A percentile compares a stretch with the other conserved stretches of the same genome.
Conservation (phyloP, 2,888 invertebrate species). For the Ferrisia virgata region DNA sequence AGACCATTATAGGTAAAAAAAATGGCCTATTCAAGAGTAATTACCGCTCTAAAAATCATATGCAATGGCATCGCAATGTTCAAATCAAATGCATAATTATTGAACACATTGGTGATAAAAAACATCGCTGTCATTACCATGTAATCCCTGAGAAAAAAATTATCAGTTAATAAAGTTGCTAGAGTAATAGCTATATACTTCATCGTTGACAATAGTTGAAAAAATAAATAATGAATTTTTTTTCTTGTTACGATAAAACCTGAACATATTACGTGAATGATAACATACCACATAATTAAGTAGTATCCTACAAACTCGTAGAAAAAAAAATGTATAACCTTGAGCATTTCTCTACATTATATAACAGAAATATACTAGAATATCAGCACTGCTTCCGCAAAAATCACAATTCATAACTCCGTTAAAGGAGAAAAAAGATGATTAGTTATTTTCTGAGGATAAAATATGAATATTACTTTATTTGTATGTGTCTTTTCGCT, state of each 20-base stretch:
- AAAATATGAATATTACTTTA: conserved; percentile 58
- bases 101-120: conserved; percentile 85
- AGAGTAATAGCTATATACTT: background rate
- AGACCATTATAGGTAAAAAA: background rate
- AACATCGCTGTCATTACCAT: conserved; percentile 80
- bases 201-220: background rate
- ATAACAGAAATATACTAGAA: background rate
- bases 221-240: background rate
- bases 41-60: conserved; percentile 93
- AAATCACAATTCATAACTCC: background rate
- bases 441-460: background rate
- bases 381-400: background rate
- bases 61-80: conserved; percentile 97
- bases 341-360: background rate
- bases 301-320: background rate
- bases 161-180: too few species aligned
- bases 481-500: conserved; percentile 67
- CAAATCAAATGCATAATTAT: conserved; percentile 93
- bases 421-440: background rate
- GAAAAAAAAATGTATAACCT: background rate
- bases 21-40: background rate
- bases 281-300: background rate
- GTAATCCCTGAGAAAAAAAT: conserved; percentile 64
- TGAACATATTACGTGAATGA: background rate
- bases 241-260: background rate